phyloP scores from a whole-genome alignment of 2,113 vertebrate species.

The Ursus arctos region DNA sequence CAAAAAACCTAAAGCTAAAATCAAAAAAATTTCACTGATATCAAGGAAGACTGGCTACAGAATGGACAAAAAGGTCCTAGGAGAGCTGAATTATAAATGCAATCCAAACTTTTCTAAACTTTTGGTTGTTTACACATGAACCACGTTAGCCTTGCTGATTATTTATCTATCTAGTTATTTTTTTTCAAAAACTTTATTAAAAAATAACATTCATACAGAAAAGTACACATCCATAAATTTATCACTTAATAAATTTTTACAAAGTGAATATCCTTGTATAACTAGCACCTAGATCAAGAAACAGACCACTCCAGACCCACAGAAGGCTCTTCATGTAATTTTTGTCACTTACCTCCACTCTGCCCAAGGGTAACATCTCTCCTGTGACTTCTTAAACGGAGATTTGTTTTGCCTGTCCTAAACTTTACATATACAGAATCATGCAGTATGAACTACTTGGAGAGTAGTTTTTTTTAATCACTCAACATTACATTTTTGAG shows the following conservation, averaged over 20 bases:
- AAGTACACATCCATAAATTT: not conserved
- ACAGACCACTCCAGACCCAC: not conserved
- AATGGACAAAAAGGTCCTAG: not conserved
- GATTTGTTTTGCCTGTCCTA: not conserved
- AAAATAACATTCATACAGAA: not conserved
- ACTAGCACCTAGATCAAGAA: not conserved
- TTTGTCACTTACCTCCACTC: not conserved
- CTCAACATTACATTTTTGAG: not conserved
- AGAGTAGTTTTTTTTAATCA: not conserved
- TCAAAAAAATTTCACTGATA: not conserved
- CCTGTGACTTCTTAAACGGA: not conserved
- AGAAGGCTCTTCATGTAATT: not conserved
- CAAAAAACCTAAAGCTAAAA: conserved; percentile 44
- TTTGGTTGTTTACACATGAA: not conserved
- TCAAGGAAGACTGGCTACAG: not conserved
- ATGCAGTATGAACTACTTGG: not conserved
- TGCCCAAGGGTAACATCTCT: not conserved
- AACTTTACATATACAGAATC: not conserved
- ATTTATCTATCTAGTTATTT: not conserved
- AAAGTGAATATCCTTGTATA: not conserved
- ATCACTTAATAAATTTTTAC: not conserved
- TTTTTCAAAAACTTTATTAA: conserved; percentile 10
- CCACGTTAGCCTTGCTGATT: not conserved
- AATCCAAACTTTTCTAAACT: not conserved
- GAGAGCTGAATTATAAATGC: not conserved